Evolutionary conservation across 2,888 invertebrate species (phyloP).

Genomic region (Eilema depressum): DNA sequence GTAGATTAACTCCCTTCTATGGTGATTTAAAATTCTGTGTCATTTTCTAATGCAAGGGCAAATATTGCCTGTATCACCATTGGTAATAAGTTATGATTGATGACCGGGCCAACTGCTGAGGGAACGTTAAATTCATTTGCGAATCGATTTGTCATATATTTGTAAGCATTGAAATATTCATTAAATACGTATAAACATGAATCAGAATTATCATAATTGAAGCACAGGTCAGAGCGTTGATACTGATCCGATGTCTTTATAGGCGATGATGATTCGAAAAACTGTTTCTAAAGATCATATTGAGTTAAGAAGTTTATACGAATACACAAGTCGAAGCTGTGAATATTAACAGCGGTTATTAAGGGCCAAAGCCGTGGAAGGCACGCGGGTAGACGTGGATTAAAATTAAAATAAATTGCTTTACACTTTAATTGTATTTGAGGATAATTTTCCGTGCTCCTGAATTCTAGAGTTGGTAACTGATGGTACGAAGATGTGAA

Average conservation of each 20-base stretch:
- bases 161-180: conserved; percentile 61
- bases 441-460: conserved; percentile 85
- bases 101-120: conserved; percentile 56
- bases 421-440: conserved; percentile 86
- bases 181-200: conserved; percentile 51
- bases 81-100: conserved; percentile 66
- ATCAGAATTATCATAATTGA: conserved; percentile 37
- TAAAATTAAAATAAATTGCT: conserved; percentile 86
- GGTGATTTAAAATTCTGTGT: conserved; percentile 32
- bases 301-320: conserved; percentile 64
- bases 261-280: conserved; percentile 12
- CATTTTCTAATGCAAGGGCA: conserved; percentile 17
- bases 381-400: conserved; percentile 70
- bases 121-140: conserved; percentile 69
- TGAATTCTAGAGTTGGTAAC: conserved; percentile 80
- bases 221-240: conserved; percentile 24
- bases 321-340: conserved; percentile 67
- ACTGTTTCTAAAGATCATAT: conserved; percentile 48
- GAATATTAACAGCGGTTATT: conserved; percentile 72
- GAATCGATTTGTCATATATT: conserved; percentile 73
- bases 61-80: conserved; percentile 36
- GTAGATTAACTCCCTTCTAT: conserved; percentile 24
- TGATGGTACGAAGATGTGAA: conserved; percentile 70
- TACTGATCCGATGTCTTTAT: conserved; percentile 46
- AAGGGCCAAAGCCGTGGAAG: conserved; percentile 63